These are phyloP conservation scores for Gambelia wislizenii DNA, from an alignment of 2,797 vertebrate species.

Conservation along the genomic window DNA sequence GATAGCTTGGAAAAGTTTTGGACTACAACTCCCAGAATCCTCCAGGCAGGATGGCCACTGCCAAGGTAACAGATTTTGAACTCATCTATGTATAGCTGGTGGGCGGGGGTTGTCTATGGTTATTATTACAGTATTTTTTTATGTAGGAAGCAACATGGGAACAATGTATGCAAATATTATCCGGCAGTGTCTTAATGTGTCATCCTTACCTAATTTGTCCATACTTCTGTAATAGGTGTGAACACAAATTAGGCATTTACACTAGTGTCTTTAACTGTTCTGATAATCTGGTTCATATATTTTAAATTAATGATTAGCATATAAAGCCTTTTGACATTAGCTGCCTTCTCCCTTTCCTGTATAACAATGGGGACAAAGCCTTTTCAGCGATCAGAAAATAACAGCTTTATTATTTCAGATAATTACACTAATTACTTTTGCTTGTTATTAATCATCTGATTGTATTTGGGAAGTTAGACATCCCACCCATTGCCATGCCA, in stretches of 20 bases:
- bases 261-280: constrained; percentile 29
- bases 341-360: constrained; percentile 28
- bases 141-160: constrained; percentile 2
- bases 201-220: constrained; percentile 44
- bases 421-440: constrained; percentile 62
- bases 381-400: constrained; percentile 49
- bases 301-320: constrained; percentile 30
- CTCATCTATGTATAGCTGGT: not conserved
- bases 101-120: not conserved
- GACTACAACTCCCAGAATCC: no score
- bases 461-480: constrained; percentile 51
- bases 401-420: constrained; percentile 48
- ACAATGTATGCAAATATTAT: not conserved
- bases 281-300: constrained; percentile 37
- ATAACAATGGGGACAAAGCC: constrained; percentile 29
- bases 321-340: not conserved
- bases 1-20: not conserved
- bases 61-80: not conserved
- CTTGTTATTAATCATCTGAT: constrained; percentile 43
- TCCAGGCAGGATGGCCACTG: no score
- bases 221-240: constrained; percentile 45
- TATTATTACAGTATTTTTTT: not conserved
- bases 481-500: constrained; percentile 33
- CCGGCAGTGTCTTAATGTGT: constrained; percentile 16
- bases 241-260: constrained; percentile 51